Evolutionary conservation across 1,140 invertebrate species (phyloP), one percentile per base, ranked within the genome.

Genomic region (Matsumurasca onukii): DNA sequence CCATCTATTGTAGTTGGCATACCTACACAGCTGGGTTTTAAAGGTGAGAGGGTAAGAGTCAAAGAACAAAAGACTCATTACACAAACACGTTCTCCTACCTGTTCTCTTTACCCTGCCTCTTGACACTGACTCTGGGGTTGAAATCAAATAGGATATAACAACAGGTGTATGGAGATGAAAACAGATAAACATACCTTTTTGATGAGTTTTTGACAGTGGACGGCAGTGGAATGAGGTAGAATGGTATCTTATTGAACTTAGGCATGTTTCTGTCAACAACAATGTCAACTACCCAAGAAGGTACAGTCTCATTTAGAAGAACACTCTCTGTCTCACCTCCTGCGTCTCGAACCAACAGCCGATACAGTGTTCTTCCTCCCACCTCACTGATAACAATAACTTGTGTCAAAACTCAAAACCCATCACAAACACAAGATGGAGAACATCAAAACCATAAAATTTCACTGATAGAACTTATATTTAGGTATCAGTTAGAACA

Each of bases 231-330:
- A 76, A 96, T 88, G 52, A 99, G 85, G 80, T 95, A 97, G 80
- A 99, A 99, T 63, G 97, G 93, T 76, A 99, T 92, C 85, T 99
- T 99, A 73, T 95, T 95, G 75, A 98, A 94, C 81, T 98, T 97
- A 1, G 95, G 96, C 74, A 94, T 87, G 77, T 91, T 93, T 82
- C 95, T 96, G 74, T 97, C 92, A 55, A 98, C 92, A 31, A 97
- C 90, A 66, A 97, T 95, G 77, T 98, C 96, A 2, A 92, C 90
- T 12, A 99, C 95, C 97, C 98, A 99, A 20, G 88, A 87, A 1
- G 98, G 98, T 48, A 99, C 93, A 3, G 91, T 96, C 78, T 99
- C 98, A 73, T 94, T 92, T 3, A 99, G 83, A 55, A 98, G 82
- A 67, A 91, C 88, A 72, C 93, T 88, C 83, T 99, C 98, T 15